Evolutionary conservation across 2,797 vertebrate species (phyloP), one percentile per base, ranked within the genome.

Genomic region (Picus viridis): DNA sequence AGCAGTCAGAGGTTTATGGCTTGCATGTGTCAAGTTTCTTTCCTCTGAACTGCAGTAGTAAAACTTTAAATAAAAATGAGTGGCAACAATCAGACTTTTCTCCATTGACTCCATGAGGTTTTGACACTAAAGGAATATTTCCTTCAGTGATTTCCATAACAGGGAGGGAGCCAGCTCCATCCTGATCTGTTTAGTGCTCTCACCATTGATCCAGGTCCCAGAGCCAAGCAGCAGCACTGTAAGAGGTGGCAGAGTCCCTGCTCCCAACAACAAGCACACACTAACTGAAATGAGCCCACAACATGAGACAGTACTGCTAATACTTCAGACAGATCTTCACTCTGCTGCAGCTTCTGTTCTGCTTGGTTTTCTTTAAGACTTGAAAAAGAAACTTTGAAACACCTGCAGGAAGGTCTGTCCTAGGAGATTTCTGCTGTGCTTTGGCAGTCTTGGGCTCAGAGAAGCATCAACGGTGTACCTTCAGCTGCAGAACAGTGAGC

Each of bases 131-230:
- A 56, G 18, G 32, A 74, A 43, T 5, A 19, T 72, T 92, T 65
- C 22, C 22, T 62, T 49, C 4, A 14, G 27, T 54, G n/a, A 49
- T 76, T 79, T 70, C 30, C 54, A 70, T 49, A 73, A 26, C 2
- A 36, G 14, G 24, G 49, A 67, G 30, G 27, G 23, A 83, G 19
- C 9, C 34, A 82, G 71, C 34, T 91, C 43, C 26, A 78, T 27
- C 43, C 64, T 67, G 34, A 79, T 12, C 32, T 16, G 3, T n/a
- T 80, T 5, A 36, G 16, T 91, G 27, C 9, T 13, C 36, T 85
- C 0, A 0, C 14, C 0, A 0, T 14, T 49, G 27, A 39, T 62
- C 4, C 45, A 71, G 18, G 23, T 54, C 45, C 36, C 54, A 30
- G 20, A 77, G 41, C 10, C 71, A 20, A 61, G 54, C 5, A 6